Evolutionary conservation across 2,113 vertebrate species (phyloP), one percentile per base, ranked within the genome.

Genomic region (Menidia beryllina): DNA sequence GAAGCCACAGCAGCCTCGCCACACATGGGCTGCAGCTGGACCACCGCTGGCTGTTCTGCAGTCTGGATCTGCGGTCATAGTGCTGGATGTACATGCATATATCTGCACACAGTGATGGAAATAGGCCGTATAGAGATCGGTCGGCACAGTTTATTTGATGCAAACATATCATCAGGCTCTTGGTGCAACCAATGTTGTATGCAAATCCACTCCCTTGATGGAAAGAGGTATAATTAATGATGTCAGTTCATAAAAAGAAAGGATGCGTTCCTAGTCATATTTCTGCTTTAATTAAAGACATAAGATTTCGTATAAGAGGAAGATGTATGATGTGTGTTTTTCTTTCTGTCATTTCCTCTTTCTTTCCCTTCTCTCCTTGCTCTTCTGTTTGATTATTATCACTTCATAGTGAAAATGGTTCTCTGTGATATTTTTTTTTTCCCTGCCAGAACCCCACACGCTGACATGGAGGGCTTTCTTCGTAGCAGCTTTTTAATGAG

Each of bases 401-500:
- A 68, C 87, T 86, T 82, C 78, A 78, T 85, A 89, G 89, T 92
- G 88, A 91, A 88, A 92, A 91, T 92, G 89, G 91, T 90, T 93
- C 86, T 93, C 88, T 93, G 87, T 92, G 90, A 92, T 94, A n/a
- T n/a, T n/a, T n/a, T n/a, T n/a, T n/a, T n/a, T 93, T 93, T 61
- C 94, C 92, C 92, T 88, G 90, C 92, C 90, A 94, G 93, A 94
- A 93, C 85, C 91, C 93, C 89, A 91, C 92, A 87, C 86, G 92
- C 92, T 92, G 92, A 93, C 92, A 94, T 93, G 93, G 93, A 93
- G 88, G 91, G 92, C 93, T 94, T 92, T 93, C 92, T 93, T 88
- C 93, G 91, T 94, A 94, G 93, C 93, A 93, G 91, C 93, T 93
- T 93, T 94, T 94, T 93, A 92, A 92, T 93, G 92, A 94, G 93